Evolutionary conservation across 2,797 vertebrate species (phyloP).

Genomic region (Phylloscopus collybita): DNA sequence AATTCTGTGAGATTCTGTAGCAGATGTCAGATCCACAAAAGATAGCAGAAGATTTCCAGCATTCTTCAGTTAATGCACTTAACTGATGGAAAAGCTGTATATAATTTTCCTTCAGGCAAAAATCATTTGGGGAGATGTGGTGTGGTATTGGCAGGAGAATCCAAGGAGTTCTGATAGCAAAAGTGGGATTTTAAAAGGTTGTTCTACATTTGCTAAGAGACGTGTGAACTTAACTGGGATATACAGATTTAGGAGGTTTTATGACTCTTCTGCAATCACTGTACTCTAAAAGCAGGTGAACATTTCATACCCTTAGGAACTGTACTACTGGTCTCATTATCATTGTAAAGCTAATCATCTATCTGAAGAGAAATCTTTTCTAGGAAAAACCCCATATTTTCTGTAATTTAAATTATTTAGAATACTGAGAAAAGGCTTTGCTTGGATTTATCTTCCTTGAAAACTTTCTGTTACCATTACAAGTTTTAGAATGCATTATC

Average conservation of each 20-base stretch:
- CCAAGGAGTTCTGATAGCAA: background rate
- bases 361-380: background rate
- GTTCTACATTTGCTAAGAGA: conserved; percentile 2
- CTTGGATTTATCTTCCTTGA: background rate
- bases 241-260: conserved; percentile 26
- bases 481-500: background rate
- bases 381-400: conserved; percentile 7
- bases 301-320: conserved; percentile 58
- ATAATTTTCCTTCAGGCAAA: background rate
- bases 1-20: background rate
- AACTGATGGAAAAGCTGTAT: background rate
- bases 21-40: background rate
- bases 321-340: conserved; percentile 64
- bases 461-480: background rate
- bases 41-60: background rate
- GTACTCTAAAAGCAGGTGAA: conserved; percentile 40
- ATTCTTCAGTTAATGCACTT: background rate
- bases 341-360: conserved; percentile 22
- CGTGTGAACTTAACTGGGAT: background rate
- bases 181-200: conserved; percentile 6
- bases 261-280: conserved; percentile 11
- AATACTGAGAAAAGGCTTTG: background rate
- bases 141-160: background rate
- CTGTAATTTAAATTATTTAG: background rate
- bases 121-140: background rate